Conservation (phyloP, 2,113 vertebrate species). For the Pteropus alecto region DNA sequence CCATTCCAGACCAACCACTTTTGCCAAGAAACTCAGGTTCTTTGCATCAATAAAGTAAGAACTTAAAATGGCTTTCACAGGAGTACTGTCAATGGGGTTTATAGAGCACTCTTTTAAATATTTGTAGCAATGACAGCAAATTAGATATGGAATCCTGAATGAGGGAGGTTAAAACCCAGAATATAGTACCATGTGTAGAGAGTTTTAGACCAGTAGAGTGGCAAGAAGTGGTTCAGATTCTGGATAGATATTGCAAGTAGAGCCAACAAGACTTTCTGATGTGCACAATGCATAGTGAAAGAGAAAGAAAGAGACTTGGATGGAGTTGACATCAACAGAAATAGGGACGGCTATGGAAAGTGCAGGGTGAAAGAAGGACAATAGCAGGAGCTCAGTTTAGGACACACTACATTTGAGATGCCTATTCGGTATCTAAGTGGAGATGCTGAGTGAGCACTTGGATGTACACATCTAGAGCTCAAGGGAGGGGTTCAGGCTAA, state of each 20-base stretch:
- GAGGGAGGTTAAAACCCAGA: not conserved
- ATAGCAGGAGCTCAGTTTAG: not conserved
- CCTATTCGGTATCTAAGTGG: not conserved
- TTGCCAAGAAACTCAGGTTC: not conserved
- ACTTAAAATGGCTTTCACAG: slow-evolving; percentile 14
- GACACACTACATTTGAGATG: not conserved
- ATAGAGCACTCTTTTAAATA: not conserved
- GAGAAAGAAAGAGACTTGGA: not conserved
- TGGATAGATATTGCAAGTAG: not conserved
- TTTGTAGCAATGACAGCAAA: not conserved
- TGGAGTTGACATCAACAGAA: not conserved
- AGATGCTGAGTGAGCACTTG: not conserved
- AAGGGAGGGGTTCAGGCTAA: slow-evolving; percentile 3
- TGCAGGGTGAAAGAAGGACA: not conserved
- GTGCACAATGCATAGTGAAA: not conserved
- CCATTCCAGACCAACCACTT: not conserved
- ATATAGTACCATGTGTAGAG: not conserved
- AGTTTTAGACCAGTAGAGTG: not conserved
- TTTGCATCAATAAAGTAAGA: slow-evolving; percentile 31
- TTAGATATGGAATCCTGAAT: not conserved
- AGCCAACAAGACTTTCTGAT: not conserved
- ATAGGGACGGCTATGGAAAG: not conserved
- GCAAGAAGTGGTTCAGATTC: not conserved
- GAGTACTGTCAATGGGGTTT: not conserved
- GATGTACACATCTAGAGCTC: not conserved